phyloP scores from a whole-genome alignment of 2,113 vertebrate genomes.

The Tachysurus fulvidraco region DNA sequence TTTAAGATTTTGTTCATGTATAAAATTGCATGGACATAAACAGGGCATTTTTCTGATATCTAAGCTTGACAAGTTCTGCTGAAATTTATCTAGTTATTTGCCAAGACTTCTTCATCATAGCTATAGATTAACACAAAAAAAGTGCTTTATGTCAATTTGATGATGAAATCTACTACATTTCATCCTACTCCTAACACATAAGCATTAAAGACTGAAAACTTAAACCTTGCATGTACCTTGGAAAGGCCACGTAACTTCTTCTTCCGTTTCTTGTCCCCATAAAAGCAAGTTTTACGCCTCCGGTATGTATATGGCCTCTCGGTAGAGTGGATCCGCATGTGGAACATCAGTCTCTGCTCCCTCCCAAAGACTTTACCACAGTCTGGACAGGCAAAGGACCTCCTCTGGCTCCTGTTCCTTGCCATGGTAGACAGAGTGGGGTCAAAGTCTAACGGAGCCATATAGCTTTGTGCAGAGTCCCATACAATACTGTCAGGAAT shows the following conservation, averaged over 20 bases:
- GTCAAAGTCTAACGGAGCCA: conserved; percentile 54
- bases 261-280: conserved; percentile 43
- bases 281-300: conserved; percentile 47
- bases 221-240: conserved; percentile 9
- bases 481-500: background rate
- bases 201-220: background rate
- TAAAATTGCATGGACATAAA: background rate
- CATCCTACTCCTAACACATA: background rate
- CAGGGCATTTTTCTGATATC: background rate
- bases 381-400: conserved; percentile 53
- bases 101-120: background rate
- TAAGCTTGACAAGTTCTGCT: background rate
- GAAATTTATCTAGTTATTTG: background rate
- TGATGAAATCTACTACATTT: background rate
- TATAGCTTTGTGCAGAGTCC: conserved; percentile 46
- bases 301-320: conserved; percentile 49
- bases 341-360: conserved; percentile 45
- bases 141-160: background rate
- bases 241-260: conserved; percentile 39
- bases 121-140: background rate
- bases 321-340: conserved; percentile 49
- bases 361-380: conserved; percentile 54
- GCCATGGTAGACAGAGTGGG: conserved; percentile 27
- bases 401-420: conserved; percentile 43
- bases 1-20: background rate